phyloP scores from a whole-genome alignment of 2,113 vertebrate genomes.

The Cyanoderma ruficeps region DNA sequence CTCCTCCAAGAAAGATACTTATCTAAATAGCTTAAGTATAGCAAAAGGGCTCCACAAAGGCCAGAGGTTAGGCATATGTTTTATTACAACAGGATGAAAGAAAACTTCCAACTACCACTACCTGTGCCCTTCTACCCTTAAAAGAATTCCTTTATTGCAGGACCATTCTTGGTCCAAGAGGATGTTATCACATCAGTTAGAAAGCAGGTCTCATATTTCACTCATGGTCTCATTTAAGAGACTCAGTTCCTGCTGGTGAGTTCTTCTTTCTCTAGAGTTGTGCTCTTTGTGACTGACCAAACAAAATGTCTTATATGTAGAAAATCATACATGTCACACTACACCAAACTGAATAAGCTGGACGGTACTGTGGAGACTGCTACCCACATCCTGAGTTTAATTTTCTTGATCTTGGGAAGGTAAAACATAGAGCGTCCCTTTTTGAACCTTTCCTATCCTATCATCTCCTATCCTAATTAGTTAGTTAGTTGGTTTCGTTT shows the following conservation, averaged over 20 bases:
- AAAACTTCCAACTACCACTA: not conserved
- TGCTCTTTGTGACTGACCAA: not conserved
- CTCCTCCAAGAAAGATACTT: not conserved
- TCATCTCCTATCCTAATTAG: not conserved
- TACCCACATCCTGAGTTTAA: not conserved
- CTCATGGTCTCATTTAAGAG: not conserved
- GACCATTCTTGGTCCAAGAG: not conserved
- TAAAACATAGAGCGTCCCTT: not conserved
- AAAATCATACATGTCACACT: not conserved
- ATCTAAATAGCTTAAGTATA: not conserved
- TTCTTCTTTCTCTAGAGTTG: not conserved
- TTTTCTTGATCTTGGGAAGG: not conserved
- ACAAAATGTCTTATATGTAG: not conserved
- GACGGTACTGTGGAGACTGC: not conserved
- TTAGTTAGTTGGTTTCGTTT: not conserved
- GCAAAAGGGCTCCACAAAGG: not conserved
- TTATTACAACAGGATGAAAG: not conserved
- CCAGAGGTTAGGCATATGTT: not conserved
- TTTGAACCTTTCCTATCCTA: not conserved
- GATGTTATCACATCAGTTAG: not conserved
- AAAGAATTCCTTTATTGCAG: not conserved
- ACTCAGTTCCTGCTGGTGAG: not conserved
- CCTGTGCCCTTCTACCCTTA: fast-evolving
- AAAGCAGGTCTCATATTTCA: not conserved
- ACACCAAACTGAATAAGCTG: not conserved